Evolutionary conservation across 2,797 vertebrate species (phyloP), one percentile per base, ranked within the genome.

Genomic region (Pogoniulus pusillus): DNA sequence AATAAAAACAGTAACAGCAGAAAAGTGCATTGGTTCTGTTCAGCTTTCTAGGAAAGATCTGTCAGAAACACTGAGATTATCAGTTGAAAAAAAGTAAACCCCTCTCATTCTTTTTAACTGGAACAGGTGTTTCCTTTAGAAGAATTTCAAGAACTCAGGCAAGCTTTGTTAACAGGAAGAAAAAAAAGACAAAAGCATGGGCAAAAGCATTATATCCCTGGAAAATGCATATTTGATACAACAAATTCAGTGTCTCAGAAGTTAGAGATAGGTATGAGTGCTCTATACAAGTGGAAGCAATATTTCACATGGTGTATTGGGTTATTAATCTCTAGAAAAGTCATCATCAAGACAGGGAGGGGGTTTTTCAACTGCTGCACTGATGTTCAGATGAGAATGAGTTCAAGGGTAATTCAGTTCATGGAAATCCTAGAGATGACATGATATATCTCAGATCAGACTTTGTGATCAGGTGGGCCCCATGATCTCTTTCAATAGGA

Each of bases 351-450:
- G 59, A 55, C 45, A 84, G 85, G 69, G 93, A 77, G 58, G 10
- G 60, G 1, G 0, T 81, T 87, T 89, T 79, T 59, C 80, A 90
- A 75, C 57, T 82, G 68, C 41, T 89, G 35, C 11, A 6, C 45
- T 91, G 57, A 60, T 23, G 30, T 69, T 88, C 74, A 82, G 65
- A 80, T 59, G 17, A 93, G 65, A 74, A 68, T 54, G 88, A 77
- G 27, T 96, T 91, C 74, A 83, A 87, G 79, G 79, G 83, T 90
- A 83, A 35, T 3, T 72, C 70, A 81, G 16, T 94, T 89, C 89
- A 71, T 91, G 62, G 92, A 95, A 95, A 90, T 53, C n/a, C 37
- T 39, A 77, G 59, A 55, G 45, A 27, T 74, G 77, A 79, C 2
- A 5, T 23, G 69, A 2, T 2, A 41, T 2, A 2, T 53, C 72